These are phyloP conservation scores for Bubo blakistoni DNA, from an alignment of 2,113 vertebrate species.

Conservation along the genomic window DNA sequence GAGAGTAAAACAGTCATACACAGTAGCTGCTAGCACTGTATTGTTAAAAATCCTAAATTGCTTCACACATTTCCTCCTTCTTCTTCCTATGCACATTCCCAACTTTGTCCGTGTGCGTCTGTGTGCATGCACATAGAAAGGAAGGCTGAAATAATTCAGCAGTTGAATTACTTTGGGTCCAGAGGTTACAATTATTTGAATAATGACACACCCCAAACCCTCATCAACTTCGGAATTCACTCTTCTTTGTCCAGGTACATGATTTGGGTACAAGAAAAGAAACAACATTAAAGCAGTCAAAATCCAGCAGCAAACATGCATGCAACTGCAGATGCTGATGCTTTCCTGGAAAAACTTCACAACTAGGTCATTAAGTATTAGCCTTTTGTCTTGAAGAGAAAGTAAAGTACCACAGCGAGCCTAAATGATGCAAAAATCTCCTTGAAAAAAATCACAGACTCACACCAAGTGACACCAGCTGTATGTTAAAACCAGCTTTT, in stretches of 20 bases:
- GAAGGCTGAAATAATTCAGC: neutral
- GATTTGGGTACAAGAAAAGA: neutral
- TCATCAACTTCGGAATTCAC: neutral
- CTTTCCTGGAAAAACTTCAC: neutral
- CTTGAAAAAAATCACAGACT: neutral
- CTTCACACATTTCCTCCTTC: neutral
- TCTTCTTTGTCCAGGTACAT: neutral
- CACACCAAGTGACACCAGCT: neutral
- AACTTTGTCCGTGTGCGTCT: rapidly evolving
- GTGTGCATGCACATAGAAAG: neutral
- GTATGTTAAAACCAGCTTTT: neutral
- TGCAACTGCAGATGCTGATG: neutral
- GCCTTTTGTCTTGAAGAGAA: neutral
- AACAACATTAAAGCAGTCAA: neutral
- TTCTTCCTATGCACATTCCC: rapidly evolving
- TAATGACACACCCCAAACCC: neutral
- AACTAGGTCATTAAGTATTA: neutral
- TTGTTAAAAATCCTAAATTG: neutral
- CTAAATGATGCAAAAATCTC: neutral
- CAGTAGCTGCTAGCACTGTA: neutral
- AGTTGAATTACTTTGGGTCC: neutral
- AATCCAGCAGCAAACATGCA: neutral
- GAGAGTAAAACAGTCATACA: neutral
- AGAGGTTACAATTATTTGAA: neutral
- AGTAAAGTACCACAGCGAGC: neutral